Evolutionary conservation across 2,113 vertebrate genomes (phyloP).

Genomic region (Ochotona princeps): DNA sequence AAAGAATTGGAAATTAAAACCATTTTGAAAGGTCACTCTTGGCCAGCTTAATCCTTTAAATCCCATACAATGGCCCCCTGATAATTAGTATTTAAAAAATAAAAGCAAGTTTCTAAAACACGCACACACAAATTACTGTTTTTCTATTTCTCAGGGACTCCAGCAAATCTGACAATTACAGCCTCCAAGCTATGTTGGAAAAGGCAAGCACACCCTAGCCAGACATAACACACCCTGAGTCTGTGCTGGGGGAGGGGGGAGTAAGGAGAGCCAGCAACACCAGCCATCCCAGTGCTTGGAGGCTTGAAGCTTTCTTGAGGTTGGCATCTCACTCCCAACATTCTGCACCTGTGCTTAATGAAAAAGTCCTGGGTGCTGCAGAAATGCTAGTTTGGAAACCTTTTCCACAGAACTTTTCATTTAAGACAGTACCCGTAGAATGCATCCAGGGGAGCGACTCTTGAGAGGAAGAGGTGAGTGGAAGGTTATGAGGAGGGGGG

Average conservation of each 20-base stretch:
- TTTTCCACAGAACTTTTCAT: slow-evolving; percentile 29
- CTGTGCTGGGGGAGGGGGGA: neutral
- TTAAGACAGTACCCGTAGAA: slow-evolving; percentile 20
- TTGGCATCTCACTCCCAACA: slow-evolving; percentile 23
- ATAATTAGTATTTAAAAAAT: slow-evolving; percentile 28
- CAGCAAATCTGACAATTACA: slow-evolving; percentile 73
- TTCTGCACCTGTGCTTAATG: slow-evolving; percentile 53
- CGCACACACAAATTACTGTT: slow-evolving; percentile 63
- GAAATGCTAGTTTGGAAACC: slow-evolving; percentile 39
- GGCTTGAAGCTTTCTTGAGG: neutral
- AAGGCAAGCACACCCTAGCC: slow-evolving; percentile 1
- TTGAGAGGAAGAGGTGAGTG: neutral
- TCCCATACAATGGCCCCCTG: slow-evolving; percentile 23
- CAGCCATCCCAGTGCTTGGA: neutral
- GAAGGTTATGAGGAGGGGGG: neutral
- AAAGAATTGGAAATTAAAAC: slow-evolving; percentile 40
- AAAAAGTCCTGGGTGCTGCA: neutral
- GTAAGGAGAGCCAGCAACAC: neutral
- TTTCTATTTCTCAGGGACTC: slow-evolving; percentile 59
- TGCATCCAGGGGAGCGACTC: neutral
- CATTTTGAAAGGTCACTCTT: slow-evolving; percentile 36
- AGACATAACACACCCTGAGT: slow-evolving; percentile 33
- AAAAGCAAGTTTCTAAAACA: slow-evolving; percentile 40
- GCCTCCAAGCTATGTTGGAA: slow-evolving; percentile 44
- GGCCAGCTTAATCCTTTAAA: slow-evolving; percentile 59